Evolutionary conservation across 2,888 invertebrate genomes (phyloP).

Genomic region (Thereva nobilitata): DNA sequence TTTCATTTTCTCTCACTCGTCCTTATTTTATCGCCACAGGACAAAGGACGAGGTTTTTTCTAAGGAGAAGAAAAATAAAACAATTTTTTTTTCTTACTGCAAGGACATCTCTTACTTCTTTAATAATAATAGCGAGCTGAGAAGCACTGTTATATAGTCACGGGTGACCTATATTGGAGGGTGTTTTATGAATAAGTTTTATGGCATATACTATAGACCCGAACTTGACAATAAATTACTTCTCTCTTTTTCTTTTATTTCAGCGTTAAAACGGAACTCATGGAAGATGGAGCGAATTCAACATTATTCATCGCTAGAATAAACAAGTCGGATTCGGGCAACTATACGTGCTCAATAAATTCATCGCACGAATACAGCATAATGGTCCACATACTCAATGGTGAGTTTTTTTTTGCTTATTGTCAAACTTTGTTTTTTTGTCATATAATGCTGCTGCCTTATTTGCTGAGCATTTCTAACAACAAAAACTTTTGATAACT

Average conservation of each 20-base stretch:
- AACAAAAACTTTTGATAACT: no score
- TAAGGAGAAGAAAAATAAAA: background rate
- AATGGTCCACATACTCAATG: constrained; percentile 62
- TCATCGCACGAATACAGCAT: constrained; percentile 60
- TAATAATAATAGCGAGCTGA: background rate
- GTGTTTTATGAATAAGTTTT: constrained; percentile 5
- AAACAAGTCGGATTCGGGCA: constrained; percentile 61
- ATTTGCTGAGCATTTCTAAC: no score
- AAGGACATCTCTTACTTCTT: background rate
- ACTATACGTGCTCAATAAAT: constrained; percentile 62
- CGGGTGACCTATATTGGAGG: constrained; percentile 19
- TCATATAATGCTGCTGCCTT: no score
- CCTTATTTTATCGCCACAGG: constrained; percentile 12
- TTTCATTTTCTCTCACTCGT: constrained; percentile 1
- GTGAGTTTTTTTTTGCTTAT: constrained; percentile 50
- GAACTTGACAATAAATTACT: background rate
- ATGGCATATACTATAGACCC: background rate
- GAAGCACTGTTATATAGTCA: constrained; percentile 5
- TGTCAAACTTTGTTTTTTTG: no score
- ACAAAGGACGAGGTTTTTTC: constrained; percentile 18
- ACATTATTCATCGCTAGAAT: constrained; percentile 61
- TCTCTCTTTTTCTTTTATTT: constrained; percentile 19
- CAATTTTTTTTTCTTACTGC: background rate
- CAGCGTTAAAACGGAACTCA: constrained; percentile 62
- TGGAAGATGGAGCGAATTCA: constrained; percentile 61